A percentile compares a stretch with the other conserved stretches of the same genome.
Conservation (phyloP, 2,888 invertebrate genomes). For the Rhynchonema sp. region DNA sequence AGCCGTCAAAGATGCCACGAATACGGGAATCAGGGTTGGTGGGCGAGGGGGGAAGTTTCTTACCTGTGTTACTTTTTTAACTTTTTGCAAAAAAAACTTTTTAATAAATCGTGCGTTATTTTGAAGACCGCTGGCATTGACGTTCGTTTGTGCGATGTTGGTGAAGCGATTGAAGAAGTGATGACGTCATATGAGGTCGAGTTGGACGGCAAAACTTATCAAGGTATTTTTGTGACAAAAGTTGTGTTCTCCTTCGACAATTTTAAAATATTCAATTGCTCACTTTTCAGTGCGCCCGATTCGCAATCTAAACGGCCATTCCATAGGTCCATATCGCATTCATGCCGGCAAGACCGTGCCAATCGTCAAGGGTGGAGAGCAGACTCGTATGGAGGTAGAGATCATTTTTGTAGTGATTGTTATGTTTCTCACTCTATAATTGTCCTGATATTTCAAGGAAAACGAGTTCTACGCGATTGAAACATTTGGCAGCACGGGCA, state of each 20-base stretch:
- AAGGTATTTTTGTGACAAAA: too few relatives aligned
- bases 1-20: conserved; percentile 92
- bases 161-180: conserved; percentile 85
- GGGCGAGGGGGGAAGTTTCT: not conserved
- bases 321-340: conserved; percentile 81
- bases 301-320: conserved; percentile 92
- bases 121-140: conserved; percentile 68
- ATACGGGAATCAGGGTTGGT: conserved; percentile 67
- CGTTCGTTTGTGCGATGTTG: conserved; percentile 87
- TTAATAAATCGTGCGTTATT: not conserved
- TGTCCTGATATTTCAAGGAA: conserved; percentile 41
- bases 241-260: too few relatives aligned
- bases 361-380: conserved; percentile 94
- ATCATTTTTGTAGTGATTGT: not conserved
- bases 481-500: conserved; percentile 96
- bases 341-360: conserved; percentile 94
- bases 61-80: too few relatives aligned
- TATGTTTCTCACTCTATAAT: not conserved
- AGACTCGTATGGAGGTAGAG: conserved; percentile 71
- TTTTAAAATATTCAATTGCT: too few relatives aligned
- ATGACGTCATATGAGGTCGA: conserved; percentile 99
- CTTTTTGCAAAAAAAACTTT: too few relatives aligned
- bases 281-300: conserved; percentile 60
- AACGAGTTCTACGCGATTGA: conserved; percentile 98
- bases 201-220: conserved; percentile 81